Conservation (phyloP, 1,140 invertebrate species). For the Drosophila eugracilis region DNA sequence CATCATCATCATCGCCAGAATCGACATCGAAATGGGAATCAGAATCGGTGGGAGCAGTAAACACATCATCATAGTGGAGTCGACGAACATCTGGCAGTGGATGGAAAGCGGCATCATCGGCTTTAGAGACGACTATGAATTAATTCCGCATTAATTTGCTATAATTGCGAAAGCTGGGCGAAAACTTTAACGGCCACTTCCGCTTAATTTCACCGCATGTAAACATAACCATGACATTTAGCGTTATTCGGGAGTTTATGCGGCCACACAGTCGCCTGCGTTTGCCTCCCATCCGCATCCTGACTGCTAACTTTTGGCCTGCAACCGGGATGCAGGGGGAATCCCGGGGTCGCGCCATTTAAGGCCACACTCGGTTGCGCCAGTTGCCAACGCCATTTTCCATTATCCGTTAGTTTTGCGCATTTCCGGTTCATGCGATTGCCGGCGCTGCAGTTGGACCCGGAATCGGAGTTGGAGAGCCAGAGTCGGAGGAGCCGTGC, state of each 20-base stretch:
- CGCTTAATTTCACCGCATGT: conserved; percentile 75
- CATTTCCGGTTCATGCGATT: conserved; percentile 75
- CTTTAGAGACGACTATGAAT: conserved; percentile 32
- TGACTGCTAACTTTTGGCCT: conserved; percentile 2
- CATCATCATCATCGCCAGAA: conserved; percentile 2
- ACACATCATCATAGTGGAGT: conserved; percentile 24
- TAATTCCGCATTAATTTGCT: conserved; percentile 74
- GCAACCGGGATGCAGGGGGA: neutral
- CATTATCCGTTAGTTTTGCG: conserved; percentile 82
- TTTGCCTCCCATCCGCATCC: neutral
- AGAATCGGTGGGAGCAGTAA: conserved; percentile 15
- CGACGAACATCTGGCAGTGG: neutral
- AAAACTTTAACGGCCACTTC: conserved; percentile 70
- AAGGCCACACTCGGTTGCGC: conserved; percentile 64
- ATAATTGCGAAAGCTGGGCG: conserved; percentile 58
- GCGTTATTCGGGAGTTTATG: conserved; percentile 70
- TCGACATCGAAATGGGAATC: neutral
- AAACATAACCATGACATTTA: conserved; percentile 82
- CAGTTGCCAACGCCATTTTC: conserved; percentile 69
- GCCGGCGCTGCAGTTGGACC: conserved; percentile 38
- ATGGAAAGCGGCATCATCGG: conserved; percentile 3
- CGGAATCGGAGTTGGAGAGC: neutral
- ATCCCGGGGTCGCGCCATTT: conserved; percentile 54
- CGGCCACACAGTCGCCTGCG: conserved; percentile 22
- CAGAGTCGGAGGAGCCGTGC: neutral